Evolutionary conservation across 92 coral and sea anemone genomes (phyloP).

Genomic region (Phenganax marumi): DNA sequence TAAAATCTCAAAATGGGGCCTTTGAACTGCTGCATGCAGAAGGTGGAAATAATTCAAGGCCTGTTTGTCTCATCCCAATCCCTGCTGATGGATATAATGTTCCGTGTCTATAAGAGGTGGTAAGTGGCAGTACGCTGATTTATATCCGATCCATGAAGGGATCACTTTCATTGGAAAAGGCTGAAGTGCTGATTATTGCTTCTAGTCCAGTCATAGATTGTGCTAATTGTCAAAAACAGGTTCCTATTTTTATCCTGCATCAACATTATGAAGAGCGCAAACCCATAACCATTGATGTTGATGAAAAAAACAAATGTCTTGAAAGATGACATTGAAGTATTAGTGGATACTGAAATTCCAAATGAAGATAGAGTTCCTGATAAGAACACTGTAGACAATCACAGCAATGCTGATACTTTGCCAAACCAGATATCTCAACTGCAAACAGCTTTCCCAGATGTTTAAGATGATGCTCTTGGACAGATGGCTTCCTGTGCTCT

Average conservation of each 20-base stretch:
- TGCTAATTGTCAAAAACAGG: constrained; percentile 15
- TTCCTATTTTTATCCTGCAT: constrained; percentile 28
- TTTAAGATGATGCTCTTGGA: too few species aligned
- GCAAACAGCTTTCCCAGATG: too few species aligned
- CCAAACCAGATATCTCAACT: too few species aligned
- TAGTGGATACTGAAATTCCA: too few species aligned
- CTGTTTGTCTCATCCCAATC: constrained; percentile 28
- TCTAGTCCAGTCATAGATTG: constrained; percentile 40
- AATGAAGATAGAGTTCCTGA: too few species aligned
- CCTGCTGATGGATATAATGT: constrained; percentile 36
- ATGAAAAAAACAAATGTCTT: too few species aligned
- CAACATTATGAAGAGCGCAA: too few species aligned
- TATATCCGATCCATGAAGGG: constrained; percentile 44
- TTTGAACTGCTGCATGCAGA: constrained; percentile 49
- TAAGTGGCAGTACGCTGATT: constrained; percentile 39
- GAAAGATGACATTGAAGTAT: too few species aligned
- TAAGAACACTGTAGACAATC: too few species aligned
- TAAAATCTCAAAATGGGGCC: constrained; percentile 44
- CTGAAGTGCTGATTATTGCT: constrained; percentile 19
- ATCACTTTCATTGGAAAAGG: constrained; percentile 23
- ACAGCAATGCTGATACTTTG: too few species aligned
- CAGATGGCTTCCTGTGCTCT: too few species aligned
- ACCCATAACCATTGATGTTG: too few species aligned
- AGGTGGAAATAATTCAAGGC: constrained; percentile 36
- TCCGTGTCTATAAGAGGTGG: constrained; percentile 40